Evolutionary conservation across 2,888 invertebrate genomes (phyloP).

Genomic region (Acronicta psi): DNA sequence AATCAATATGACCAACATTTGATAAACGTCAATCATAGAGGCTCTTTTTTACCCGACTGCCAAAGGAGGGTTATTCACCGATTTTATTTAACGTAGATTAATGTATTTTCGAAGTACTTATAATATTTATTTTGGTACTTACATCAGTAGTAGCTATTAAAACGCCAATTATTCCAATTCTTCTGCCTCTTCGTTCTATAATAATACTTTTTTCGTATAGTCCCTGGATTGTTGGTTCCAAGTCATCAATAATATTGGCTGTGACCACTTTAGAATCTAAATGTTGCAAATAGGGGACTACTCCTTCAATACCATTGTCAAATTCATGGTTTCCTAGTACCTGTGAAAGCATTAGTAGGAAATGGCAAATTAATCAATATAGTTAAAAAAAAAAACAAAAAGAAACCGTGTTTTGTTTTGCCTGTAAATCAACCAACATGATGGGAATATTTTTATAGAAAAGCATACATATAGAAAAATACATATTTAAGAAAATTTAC

Average conservation of each 20-base stretch:
- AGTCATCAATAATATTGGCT: conserved; percentile 92
- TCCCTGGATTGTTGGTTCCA: conserved; percentile 92
- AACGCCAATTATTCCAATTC: conserved; percentile 95
- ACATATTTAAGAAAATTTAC: too few species aligned
- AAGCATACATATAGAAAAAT: too few species aligned
- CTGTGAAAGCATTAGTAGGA: conserved; percentile 76
- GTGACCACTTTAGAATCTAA: conserved; percentile 92
- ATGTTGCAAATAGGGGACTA: conserved; percentile 91
- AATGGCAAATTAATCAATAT: background rate
- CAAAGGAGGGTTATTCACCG: too few species aligned
- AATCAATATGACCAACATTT: too few species aligned
- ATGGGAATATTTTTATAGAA: too few species aligned
- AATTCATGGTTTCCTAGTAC: conserved; percentile 96
- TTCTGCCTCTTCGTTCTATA: conserved; percentile 90
- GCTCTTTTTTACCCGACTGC: too few species aligned
- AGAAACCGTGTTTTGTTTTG: too few species aligned
- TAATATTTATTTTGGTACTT: conserved; percentile 54
- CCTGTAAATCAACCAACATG: too few species aligned
- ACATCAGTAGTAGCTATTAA: conserved; percentile 78
- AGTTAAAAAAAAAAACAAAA: too few species aligned
- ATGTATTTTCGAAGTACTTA: background rate
- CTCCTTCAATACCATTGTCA: conserved; percentile 92
- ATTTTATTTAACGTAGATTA: too few species aligned
- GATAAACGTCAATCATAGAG: too few species aligned
- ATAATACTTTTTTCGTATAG: conserved; percentile 91